Evolutionary conservation across 53 echinoderm and acorn worm genomes (phyloP).

Genomic region (Antedon mediterranea): DNA sequence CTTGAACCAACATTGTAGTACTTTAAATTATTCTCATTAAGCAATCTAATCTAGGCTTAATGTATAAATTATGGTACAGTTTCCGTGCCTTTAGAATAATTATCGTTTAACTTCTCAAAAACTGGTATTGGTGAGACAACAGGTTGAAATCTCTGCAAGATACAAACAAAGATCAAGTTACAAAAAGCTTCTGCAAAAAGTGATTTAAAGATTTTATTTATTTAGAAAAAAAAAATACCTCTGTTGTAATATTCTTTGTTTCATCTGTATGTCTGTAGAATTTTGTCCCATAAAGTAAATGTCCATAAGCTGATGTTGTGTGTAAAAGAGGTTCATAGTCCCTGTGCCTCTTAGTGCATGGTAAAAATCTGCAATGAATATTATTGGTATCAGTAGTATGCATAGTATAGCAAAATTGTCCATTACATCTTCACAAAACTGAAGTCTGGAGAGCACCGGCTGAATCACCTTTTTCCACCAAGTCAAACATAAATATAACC

Average conservation of each 20-base stretch:
- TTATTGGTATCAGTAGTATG: too few species aligned
- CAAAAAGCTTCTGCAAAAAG: neutral
- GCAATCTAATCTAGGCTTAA: too few species aligned
- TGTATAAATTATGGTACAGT: conserved; percentile 92
- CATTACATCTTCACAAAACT: too few species aligned
- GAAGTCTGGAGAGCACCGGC: too few species aligned
- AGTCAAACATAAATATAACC: too few species aligned
- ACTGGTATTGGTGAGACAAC: conserved; percentile 96
- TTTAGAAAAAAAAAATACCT: conserved; percentile 22
- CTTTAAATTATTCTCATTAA: too few species aligned
- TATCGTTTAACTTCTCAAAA: conserved; percentile 95
- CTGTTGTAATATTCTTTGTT: conserved; percentile 44
- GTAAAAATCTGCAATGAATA: conserved; percentile 80
- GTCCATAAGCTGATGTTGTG: conserved; percentile 84
- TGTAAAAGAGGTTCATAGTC: conserved; percentile 84
- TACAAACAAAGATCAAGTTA: too few species aligned
- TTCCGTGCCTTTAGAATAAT: conserved; percentile 96
- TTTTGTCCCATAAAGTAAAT: conserved; percentile 82
- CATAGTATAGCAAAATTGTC: too few species aligned
- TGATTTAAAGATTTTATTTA: too few species aligned
- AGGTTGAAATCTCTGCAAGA: conserved; percentile 77
- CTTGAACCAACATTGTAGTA: too few species aligned
- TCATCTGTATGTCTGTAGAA: conserved; percentile 66
- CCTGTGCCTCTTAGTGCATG: conserved; percentile 72
- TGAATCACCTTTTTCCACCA: too few species aligned